Evolutionary conservation across 2,888 invertebrate genomes (phyloP).

Genomic region (Atrina japonica): DNA sequence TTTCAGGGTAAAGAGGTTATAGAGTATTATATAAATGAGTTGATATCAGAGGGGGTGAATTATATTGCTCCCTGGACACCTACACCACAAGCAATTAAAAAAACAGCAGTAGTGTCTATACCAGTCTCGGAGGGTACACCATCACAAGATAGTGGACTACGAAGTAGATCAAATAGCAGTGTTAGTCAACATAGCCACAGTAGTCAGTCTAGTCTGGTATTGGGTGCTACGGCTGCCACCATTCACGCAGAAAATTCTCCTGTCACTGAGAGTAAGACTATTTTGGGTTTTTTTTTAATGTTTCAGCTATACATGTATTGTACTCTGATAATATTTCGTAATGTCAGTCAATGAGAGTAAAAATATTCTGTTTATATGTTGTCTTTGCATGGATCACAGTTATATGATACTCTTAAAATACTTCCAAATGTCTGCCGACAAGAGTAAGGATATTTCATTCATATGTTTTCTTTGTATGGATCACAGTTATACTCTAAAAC

Average conservation of each 20-base stretch:
- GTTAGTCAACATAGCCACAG: constrained; percentile 57
- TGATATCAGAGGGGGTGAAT: constrained; percentile 88
- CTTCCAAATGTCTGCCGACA: too few species aligned
- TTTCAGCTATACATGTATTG: too few species aligned
- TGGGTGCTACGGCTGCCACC: constrained; percentile 80
- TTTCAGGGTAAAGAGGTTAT: constrained; percentile 95
- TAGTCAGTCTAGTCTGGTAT: constrained; percentile 74
- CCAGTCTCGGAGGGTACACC: constrained; percentile 61
- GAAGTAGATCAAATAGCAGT: constrained; percentile 72
- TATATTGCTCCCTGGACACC: constrained; percentile 85
- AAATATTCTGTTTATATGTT: too few species aligned
- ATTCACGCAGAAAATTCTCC: constrained; percentile 48
- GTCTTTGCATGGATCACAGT: too few species aligned
- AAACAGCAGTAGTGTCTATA: constrained; percentile 16
- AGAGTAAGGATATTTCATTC: too few species aligned
- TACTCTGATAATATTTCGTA: too few species aligned
- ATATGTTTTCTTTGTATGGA: too few species aligned
- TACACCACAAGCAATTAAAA: constrained; percentile 14
- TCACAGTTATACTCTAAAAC: too few species aligned
- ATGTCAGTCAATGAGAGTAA: too few species aligned
- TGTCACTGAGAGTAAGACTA: constrained; percentile 35
- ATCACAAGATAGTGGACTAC: constrained; percentile 71
- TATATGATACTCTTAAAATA: too few species aligned
- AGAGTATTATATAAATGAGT: constrained; percentile 91
- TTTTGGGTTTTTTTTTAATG: too few species aligned